These are phyloP conservation scores for Acanthaster planci DNA, from an alignment of 35 echinoderm and acorn worm species.

Conservation along the genomic window DNA sequence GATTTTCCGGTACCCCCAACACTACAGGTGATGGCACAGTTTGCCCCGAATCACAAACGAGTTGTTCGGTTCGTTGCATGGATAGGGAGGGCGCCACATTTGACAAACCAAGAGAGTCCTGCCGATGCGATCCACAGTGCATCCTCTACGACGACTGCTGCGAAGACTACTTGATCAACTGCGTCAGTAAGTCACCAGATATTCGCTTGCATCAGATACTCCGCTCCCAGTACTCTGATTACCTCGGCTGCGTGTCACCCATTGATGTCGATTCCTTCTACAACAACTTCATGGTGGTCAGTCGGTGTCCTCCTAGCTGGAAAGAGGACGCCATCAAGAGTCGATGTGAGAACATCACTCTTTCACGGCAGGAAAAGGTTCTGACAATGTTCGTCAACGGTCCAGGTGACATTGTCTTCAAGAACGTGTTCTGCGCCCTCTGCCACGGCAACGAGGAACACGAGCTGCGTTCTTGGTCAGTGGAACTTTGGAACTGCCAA, in stretches of 20 bases:
- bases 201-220: too few species aligned
- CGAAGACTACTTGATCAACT: slow-evolving; percentile 9
- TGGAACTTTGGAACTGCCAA: not conserved
- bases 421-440: not conserved
- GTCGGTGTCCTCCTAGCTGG: not conserved
- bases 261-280: not conserved
- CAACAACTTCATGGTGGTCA: not conserved
- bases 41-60: too few species aligned
- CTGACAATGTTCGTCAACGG: not conserved
- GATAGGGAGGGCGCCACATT: too few species aligned
- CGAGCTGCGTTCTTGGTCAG: not conserved
- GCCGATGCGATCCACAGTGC: not conserved
- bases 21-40: too few species aligned
- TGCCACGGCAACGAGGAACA: not conserved
- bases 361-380: not conserved
- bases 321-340: not conserved
- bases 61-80: too few species aligned
- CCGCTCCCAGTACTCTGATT: not conserved
- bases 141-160: not conserved
- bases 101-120: not conserved
- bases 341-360: not conserved
- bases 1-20: too few species aligned
- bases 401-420: slow-evolving; percentile 2
- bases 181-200: not conserved
- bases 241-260: not conserved